Conservation (phyloP, 2,113 vertebrate species). For the Trematomus loennbergii region DNA sequence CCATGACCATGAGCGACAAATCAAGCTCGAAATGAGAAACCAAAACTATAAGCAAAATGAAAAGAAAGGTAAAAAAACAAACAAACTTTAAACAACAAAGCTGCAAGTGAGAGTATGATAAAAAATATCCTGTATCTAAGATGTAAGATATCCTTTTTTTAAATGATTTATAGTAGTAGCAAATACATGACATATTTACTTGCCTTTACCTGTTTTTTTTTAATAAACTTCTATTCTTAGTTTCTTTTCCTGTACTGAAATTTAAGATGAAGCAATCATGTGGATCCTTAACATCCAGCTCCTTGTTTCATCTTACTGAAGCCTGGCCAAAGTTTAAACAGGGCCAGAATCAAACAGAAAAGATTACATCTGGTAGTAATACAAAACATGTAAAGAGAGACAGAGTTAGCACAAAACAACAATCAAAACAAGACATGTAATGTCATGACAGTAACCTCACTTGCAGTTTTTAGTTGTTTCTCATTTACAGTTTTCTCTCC, state of each 20-base stretch:
- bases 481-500: conserved; percentile 39
- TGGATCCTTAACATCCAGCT: not conserved
- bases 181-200: not conserved
- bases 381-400: conserved; percentile 35
- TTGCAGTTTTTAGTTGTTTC: conserved; percentile 33
- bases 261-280: not conserved
- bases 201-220: conserved; percentile 43
- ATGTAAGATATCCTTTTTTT: not conserved
- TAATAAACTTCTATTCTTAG: not conserved
- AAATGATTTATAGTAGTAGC: not conserved
- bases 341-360: not conserved
- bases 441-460: conserved; percentile 40
- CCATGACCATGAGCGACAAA: conserved; percentile 55
- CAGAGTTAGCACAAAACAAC: not conserved
- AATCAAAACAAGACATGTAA: conserved; percentile 7
- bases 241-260: not conserved
- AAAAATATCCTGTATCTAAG: not conserved
- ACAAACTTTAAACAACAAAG: conserved; percentile 38
- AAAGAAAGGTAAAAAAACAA: conserved; percentile 13
- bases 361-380: not conserved
- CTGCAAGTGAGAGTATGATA: conserved; percentile 53
- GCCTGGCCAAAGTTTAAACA: not conserved
- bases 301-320: not conserved
- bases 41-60: conserved; percentile 46
- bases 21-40: conserved; percentile 62